phyloP scores from a whole-genome alignment of 2,113 vertebrate species.

The Gymnogyps californianus region DNA sequence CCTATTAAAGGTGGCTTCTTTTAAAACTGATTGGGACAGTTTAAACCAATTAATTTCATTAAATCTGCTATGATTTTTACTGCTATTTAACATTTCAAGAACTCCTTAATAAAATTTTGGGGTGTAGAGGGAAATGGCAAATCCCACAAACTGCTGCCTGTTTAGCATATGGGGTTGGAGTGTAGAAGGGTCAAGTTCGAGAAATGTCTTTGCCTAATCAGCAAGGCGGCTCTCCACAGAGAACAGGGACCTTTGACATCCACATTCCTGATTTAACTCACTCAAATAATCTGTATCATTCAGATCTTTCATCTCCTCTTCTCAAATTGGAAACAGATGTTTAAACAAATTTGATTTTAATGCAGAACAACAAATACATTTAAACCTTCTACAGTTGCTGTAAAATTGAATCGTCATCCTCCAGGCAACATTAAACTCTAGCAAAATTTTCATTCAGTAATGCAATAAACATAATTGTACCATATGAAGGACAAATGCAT shows the following conservation, averaged over 20 bases:
- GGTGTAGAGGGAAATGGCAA: neutral
- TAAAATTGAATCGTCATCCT: neutral
- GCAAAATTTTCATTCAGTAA: constrained; percentile 13
- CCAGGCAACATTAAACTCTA: neutral
- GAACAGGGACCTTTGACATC: neutral
- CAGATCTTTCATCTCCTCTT: neutral
- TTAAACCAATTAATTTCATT: neutral
- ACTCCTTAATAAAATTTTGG: neutral
- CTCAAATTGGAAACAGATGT: neutral
- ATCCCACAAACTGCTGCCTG: neutral
- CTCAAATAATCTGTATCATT: neutral
- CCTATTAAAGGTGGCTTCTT: neutral
- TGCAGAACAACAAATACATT: neutral
- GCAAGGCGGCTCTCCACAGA: neutral
- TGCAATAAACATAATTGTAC: constrained; percentile 25
- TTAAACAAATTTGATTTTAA: constrained; percentile 12
- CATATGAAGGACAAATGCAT: constrained; percentile 10
- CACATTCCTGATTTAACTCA: neutral
- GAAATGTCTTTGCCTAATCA: neutral
- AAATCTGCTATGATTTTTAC: neutral
- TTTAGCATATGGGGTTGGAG: neutral
- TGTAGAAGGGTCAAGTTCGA: neutral
- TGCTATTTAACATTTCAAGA: neutral
- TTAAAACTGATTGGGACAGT: neutral
- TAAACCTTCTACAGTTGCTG: neutral